A percentile compares a stretch with the other conserved stretches of the same genome.
These are phyloP conservation scores for Rhynchopsitta pachyrhyncha DNA, from an alignment of 2,113 vertebrate species.

Conservation along the genomic window DNA sequence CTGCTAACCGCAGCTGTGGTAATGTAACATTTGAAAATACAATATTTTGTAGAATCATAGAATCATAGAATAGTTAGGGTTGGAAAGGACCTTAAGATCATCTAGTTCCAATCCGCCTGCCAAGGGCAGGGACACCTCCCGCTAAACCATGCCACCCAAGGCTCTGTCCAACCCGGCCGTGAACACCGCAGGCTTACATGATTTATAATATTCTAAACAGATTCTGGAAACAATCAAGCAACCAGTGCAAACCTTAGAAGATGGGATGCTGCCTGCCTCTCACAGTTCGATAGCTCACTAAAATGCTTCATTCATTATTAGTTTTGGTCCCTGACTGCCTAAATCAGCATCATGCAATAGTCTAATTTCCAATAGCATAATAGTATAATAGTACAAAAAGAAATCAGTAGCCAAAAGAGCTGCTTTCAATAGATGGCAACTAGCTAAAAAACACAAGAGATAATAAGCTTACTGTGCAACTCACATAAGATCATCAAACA, in stretches of 20 bases:
- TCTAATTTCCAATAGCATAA: background rate
- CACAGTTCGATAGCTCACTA: background rate
- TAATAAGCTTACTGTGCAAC: background rate
- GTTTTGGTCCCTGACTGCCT: background rate
- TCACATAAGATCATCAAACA: background rate
- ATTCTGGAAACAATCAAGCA: background rate
- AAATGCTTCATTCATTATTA: background rate
- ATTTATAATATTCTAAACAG: background rate
- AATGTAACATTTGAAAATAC: background rate
- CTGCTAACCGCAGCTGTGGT: background rate
- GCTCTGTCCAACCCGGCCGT: too few species aligned
- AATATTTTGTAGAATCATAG: background rate
- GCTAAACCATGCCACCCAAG: too few species aligned
- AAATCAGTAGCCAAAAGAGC: background rate
- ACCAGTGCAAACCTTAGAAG: background rate
- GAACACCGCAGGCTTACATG: background rate
- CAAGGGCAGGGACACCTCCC: too few species aligned
- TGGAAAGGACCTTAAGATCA: too few species aligned
- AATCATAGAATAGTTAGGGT: too few species aligned
- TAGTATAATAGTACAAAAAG: background rate
- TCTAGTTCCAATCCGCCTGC: too few species aligned
- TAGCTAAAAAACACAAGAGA: background rate
- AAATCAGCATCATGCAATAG: background rate
- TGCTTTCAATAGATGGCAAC: background rate
- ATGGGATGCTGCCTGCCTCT: background rate